These are phyloP conservation scores for Chelon labrosus DNA, from an alignment of 2,797 vertebrate species.

Conservation along the genomic window DNA sequence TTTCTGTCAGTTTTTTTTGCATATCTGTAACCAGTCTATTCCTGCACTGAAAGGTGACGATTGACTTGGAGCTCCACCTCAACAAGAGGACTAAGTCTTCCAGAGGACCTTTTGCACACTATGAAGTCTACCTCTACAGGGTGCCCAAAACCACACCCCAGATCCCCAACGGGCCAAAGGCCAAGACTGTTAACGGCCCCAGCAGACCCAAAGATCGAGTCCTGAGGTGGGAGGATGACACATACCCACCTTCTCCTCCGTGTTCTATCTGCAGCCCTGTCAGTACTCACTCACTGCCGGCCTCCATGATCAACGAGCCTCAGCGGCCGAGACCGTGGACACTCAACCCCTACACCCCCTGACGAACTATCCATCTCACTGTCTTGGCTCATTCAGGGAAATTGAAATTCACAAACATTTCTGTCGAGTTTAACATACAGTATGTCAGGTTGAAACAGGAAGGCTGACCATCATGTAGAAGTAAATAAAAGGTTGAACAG, in stretches of 20 bases:
- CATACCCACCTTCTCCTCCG: constrained; percentile 51
- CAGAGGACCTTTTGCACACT: constrained; percentile 41
- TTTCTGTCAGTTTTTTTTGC: not conserved
- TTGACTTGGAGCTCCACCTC: constrained; percentile 76
- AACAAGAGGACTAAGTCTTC: constrained; percentile 49
- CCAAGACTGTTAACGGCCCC: constrained; percentile 21
- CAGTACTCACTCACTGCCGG: constrained; percentile 53
- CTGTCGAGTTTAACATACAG: not conserved
- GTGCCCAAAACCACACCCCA: constrained; percentile 39
- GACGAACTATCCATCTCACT: not conserved
- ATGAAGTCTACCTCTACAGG: constrained; percentile 75
- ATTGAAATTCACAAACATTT: not conserved
- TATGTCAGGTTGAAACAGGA: constrained; percentile 1
- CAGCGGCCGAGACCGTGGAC: constrained; percentile 24
- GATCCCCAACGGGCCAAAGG: constrained; percentile 4
- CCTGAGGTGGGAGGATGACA: constrained; percentile 71
- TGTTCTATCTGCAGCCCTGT: constrained; percentile 56
- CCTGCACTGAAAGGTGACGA: constrained; percentile 63
- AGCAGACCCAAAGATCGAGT: constrained; percentile 33
- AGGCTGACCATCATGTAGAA: not conserved
- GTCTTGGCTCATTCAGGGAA: constrained; percentile 8
- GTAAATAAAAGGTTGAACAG: not conserved
- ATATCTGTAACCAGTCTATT: constrained; percentile 28
- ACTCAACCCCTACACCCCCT: constrained; percentile 30
- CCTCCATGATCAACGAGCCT: constrained; percentile 19